Percentiles rank a stretch among this genome's conserved stretches.
Evolutionary conservation across 2,113 vertebrate genomes (phyloP).

Genomic region (Tursiops truncatus): DNA sequence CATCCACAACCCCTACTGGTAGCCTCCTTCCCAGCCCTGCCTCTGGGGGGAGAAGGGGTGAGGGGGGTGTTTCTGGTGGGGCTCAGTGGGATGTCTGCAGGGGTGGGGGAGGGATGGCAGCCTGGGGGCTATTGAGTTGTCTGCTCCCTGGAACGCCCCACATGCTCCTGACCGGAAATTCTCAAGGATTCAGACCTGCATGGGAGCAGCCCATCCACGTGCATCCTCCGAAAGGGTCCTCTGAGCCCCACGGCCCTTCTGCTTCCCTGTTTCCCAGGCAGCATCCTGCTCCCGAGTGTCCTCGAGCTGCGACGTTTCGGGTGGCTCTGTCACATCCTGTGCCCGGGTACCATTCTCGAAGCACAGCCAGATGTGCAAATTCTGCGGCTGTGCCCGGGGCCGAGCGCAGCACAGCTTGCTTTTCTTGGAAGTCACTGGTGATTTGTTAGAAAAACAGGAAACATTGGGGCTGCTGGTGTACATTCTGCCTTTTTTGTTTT

Average conservation of each 20-base stretch:
- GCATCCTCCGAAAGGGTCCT: background rate
- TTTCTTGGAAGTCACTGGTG: conserved; percentile 79
- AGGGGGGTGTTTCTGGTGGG: background rate
- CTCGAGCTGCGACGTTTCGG: background rate
- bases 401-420: conserved; percentile 24
- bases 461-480: conserved; percentile 62
- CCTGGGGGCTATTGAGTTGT: background rate
- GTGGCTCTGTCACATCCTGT: conserved; percentile 66
- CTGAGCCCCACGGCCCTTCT: background rate
- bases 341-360: conserved; percentile 58
- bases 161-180: background rate
- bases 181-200: background rate
- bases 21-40: background rate
- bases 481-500: conserved; percentile 71
- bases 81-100: background rate
- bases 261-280: background rate
- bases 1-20: no score
- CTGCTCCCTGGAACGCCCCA: background rate
- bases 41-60: background rate
- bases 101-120: background rate
- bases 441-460: conserved; percentile 83
- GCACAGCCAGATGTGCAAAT: conserved; percentile 79
- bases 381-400: conserved; percentile 67
- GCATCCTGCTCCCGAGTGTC: background rate
- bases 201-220: background rate